Base-by-base conservation (phyloP, 2,797 vertebrate genomes). In the Geotrypetes seraphini region DNA sequence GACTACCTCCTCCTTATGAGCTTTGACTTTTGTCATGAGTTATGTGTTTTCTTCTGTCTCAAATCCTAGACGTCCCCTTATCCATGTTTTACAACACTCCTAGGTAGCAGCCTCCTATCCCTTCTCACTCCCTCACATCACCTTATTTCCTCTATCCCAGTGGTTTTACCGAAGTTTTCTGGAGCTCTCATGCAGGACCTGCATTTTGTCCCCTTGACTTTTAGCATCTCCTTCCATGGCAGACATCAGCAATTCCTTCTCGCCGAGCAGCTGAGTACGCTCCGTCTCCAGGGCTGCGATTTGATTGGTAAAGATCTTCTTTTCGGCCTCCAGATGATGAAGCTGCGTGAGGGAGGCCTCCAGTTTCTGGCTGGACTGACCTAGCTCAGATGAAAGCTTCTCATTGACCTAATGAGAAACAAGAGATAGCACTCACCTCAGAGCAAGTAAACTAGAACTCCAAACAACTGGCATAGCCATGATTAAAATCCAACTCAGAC, bases 341-440 rank as follows among this genome's bases (percentile, higher is more conserved):
- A 82, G 43, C 43, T 78, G 50, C 19, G 43, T 39, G 38, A 71
- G 44, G 22, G 54, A 64, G 5, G 14, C 28, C 16, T 24, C 47
- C 10, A 34, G 23, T 19, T 29, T 51, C 33, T 57, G 49, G 24
- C 40, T 60, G 15, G 52, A 63, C 37, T 37, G 43, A 13, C 68
- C 56, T 11, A 81, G 63, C 28, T 86, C 73, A 16, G 31, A 16
- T 16, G 43, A 51, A 25, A 85, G 47, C 25, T 67, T 71, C 37
- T 79, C 50, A 20, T 78, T 64, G 5, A 11, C 38, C 53, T 57
- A 39, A 10, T 19, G 8, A 12, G 8, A 33, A 12, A 15, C 12
- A 23, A 19, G 31, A 17, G 7, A 12, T 22, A 3, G 11, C 4
- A 8, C 33, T 20, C 16, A 33, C 8, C n/a, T 5, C 26, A 16